Conservation (phyloP, 2,888 invertebrate species). For the Patella pellucida region DNA sequence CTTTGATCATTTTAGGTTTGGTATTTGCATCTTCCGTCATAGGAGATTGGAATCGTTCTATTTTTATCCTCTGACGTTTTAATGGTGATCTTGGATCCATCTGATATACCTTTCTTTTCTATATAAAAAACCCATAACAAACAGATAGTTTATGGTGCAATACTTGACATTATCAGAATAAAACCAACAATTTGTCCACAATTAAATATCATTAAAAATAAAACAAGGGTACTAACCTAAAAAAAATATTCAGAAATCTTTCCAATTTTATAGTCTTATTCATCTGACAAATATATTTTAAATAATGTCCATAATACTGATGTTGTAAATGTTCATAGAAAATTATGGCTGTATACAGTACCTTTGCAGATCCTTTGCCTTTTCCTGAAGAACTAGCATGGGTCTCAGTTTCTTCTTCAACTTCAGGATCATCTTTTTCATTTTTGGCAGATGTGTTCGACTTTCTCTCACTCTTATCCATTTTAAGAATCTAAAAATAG, state of each 20-base stretch:
- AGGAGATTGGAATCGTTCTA: conserved; percentile 63
- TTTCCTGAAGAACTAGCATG: background rate
- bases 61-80: conserved; percentile 59
- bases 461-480: background rate
- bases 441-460: background rate
- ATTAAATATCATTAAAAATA: background rate
- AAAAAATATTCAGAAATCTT: too few species aligned
- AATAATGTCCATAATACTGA: background rate
- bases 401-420: conserved; percentile 3
- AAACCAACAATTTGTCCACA: too few species aligned
- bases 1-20: conserved; percentile 68
- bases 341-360: background rate
- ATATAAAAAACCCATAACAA: conserved; percentile 15
- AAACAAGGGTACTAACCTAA: background rate
- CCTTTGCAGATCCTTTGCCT: conserved; percentile 11
- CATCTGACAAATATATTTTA: too few species aligned
- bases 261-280: too few species aligned
- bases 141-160: background rate
- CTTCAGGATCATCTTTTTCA: background rate
- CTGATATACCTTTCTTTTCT: conserved; percentile 31
- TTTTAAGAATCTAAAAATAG: background rate
- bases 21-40: conserved; percentile 50
- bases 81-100: conserved; percentile 57
- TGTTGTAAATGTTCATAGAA: background rate
- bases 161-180: background rate